Evolutionary conservation across 2,888 invertebrate species (phyloP).

Genomic region (Bhutanitis thaidina): DNA sequence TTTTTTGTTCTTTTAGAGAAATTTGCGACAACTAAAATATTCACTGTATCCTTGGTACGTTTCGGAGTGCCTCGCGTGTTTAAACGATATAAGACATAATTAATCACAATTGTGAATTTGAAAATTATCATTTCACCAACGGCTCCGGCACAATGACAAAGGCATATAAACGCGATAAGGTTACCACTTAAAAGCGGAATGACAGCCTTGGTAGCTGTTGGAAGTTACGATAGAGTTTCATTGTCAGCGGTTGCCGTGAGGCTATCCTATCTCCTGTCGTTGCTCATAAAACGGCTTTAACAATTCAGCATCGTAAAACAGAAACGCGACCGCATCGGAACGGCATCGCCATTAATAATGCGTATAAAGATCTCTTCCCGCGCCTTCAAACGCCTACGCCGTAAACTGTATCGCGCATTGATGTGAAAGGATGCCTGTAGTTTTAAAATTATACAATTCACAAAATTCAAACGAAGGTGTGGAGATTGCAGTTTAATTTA

Average conservation of each 20-base stretch:
- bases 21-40: no score
- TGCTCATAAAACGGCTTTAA: constrained; percentile 40
- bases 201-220: constrained; percentile 1
- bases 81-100: no score
- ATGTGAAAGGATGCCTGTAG: no score
- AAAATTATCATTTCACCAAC: constrained; percentile 2
- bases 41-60: no score
- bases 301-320: constrained; percentile 49
- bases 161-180: constrained; percentile 6
- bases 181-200: not conserved
- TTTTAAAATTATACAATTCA: no score
- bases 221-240: constrained; percentile 7
- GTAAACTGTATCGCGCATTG: not conserved
- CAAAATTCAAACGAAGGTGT: no score
- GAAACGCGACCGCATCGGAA: constrained; percentile 35
- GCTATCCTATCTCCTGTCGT: constrained; percentile 20
- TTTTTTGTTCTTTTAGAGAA: no score
- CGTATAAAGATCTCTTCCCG: constrained; percentile 37
- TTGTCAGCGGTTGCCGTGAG: constrained; percentile 12
- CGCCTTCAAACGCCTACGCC: not conserved
- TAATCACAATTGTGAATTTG: not conserved
- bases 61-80: no score
- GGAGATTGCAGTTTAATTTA: no score
- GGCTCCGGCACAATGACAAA: constrained; percentile 2
- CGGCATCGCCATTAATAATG: constrained; percentile 37